Evolutionary conservation across 2,797 vertebrate species (phyloP).

Genomic region (Clarias pachynema): DNA sequence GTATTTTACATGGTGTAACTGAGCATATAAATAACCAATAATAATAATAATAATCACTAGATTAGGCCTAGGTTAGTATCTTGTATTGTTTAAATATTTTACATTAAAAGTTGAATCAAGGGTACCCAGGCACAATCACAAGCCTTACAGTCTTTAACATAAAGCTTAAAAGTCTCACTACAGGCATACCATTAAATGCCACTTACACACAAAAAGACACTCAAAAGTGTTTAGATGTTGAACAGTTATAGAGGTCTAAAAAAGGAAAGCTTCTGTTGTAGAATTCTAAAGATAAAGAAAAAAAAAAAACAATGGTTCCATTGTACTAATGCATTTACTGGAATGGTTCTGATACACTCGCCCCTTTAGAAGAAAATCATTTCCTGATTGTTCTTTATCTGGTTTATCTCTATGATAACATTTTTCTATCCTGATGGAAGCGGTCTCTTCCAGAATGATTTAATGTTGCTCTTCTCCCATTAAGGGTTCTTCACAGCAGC

Average conservation of each 20-base stretch:
- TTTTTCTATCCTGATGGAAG: neutral
- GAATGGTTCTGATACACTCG: neutral
- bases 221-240: neutral
- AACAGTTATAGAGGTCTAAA: neutral
- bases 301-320: neutral
- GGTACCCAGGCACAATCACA: neutral
- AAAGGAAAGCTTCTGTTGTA: neutral
- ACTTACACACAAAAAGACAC: neutral
- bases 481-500: too few species aligned
- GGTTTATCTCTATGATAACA: neutral
- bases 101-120: neutral
- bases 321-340: neutral
- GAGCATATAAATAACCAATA: neutral
- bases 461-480: too few species aligned
- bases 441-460: neutral
- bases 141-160: neutral
- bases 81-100: neutral
- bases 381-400: neutral
- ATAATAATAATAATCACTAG: neutral
- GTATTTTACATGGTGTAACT: neutral
- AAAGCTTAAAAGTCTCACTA: neutral
- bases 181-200: neutral
- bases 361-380: neutral
- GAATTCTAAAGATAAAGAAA: neutral
- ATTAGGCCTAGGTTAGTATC: neutral